Conservation (phyloP, 2,888 invertebrate species). For the Netelia melanura region DNA sequence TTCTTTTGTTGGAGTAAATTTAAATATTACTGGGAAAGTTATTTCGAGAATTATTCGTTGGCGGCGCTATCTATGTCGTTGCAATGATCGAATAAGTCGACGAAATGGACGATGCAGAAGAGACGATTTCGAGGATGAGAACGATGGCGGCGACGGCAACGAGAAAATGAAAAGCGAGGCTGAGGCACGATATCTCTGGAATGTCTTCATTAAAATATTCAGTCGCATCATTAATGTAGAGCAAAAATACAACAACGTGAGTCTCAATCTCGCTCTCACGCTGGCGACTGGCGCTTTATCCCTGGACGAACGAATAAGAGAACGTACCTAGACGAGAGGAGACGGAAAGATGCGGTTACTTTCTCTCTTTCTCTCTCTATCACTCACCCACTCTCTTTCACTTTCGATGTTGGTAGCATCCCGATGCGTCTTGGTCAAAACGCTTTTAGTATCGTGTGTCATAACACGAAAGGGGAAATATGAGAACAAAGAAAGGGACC, state of each 20-base stretch:
- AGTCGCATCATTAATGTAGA: slow-evolving; percentile 82
- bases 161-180: slow-evolving; percentile 75
- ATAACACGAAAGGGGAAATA: slow-evolving; percentile 42
- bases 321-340: slow-evolving; percentile 11
- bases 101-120: slow-evolving; percentile 35
- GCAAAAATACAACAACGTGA: slow-evolving; percentile 81
- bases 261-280: slow-evolving; percentile 51
- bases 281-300: slow-evolving; percentile 54
- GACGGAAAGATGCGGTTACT: slow-evolving; percentile 3
- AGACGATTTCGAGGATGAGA: slow-evolving; percentile 30
- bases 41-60: slow-evolving; percentile 1
- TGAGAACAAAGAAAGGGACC: background rate
- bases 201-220: slow-evolving; percentile 83
- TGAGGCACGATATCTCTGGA: slow-evolving; percentile 78
- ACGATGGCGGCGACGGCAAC: slow-evolving; percentile 57
- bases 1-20: background rate
- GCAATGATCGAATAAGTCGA: slow-evolving; percentile 24
- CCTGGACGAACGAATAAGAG: slow-evolving; percentile 12
- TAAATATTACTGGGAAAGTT: slow-evolving; percentile 56
- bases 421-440: slow-evolving; percentile 33
- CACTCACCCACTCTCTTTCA: too few species aligned
- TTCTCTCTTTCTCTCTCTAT: slow-evolving; percentile 22
- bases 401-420: background rate
- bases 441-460: slow-evolving; percentile 62
- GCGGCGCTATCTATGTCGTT: slow-evolving; percentile 19